Evolutionary conservation across 2,797 vertebrate species (phyloP).

Genomic region (Clarias platycephalus): DNA sequence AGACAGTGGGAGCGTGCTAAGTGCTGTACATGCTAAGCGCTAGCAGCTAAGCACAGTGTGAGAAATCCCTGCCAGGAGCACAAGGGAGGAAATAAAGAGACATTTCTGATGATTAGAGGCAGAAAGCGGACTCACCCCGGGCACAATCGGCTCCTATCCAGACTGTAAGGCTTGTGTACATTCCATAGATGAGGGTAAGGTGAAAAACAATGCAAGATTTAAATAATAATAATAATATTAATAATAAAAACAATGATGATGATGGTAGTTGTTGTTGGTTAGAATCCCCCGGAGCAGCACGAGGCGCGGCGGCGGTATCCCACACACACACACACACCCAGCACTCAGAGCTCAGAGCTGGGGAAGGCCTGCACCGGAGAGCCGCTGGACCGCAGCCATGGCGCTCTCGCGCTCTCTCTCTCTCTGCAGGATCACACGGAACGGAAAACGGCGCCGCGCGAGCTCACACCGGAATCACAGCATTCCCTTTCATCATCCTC

Average conservation of each 20-base stretch:
- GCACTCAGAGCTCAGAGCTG: slow-evolving; percentile 61
- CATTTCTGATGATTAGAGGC: slow-evolving; percentile 17
- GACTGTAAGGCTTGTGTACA: slow-evolving; percentile 66
- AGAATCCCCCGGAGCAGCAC: slow-evolving; percentile 54
- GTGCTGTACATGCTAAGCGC: not conserved
- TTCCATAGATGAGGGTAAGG: slow-evolving; percentile 62
- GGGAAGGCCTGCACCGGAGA: slow-evolving; percentile 72
- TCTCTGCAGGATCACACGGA: slow-evolving; percentile 59
- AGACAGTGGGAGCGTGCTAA: not conserved
- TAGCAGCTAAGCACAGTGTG: not conserved
- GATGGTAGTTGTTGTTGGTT: too few relatives aligned
- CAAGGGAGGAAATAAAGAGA: not conserved
- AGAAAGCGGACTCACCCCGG: slow-evolving; percentile 74
- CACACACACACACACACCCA: slow-evolving; percentile 74
- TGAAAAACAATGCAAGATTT: slow-evolving; percentile 38
- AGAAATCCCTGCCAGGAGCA: not conserved
- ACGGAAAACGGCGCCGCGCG: slow-evolving; percentile 64
- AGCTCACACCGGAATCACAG: slow-evolving; percentile 53
- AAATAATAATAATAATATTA: not conserved
- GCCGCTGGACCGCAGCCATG: slow-evolving; percentile 80
- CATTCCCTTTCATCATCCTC: slow-evolving; percentile 58
- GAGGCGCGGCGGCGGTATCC: slow-evolving; percentile 63
- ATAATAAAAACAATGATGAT: not conserved
- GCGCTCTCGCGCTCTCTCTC: slow-evolving; percentile 53
- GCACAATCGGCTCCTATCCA: slow-evolving; percentile 68